Evolutionary conservation across 2,888 invertebrate species (phyloP), one percentile per base, ranked within the genome.

Genomic region (Drosophila cracens): DNA sequence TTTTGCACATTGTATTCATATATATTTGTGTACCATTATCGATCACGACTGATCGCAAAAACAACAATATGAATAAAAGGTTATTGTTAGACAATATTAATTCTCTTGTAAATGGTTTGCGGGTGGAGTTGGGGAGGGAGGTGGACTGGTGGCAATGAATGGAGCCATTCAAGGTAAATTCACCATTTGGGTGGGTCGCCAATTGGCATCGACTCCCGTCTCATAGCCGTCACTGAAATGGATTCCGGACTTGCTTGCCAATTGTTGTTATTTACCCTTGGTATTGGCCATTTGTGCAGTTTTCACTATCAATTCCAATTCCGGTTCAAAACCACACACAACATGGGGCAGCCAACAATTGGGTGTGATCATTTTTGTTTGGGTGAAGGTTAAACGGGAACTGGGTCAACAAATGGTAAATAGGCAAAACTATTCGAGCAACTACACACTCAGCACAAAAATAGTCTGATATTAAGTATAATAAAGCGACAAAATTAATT

Each of bases 31-130:
- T 13, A 57, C 31, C 63, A 70, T 80, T 87, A 89, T 85, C 85
- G 89, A 85, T 89, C 85, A 85, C 85, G 85, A 85, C 82, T 66
- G 80, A 85, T 89, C 89, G 53, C 61, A 27, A 57, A 72, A 87
- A 69, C 77, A 81, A 75, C 64, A 75, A 34, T 70, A 66, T 70
- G 73, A 73, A 75, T 75, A 83, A 78, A 74, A 70, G 48, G 18
- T 52, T 62, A 76, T 79, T 79, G 81, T 76, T 79, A 59, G 48
- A 36, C 31, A 48, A 36, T 67, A 40, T 62, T 61, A 60, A 56
- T 7, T 16, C 40, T 34, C 43, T 53, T 59, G 48, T 48, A 62
- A 68, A 43, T 46, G 34, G 5, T 21, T 29, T 7, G 48, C 51
- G 34, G 29, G 16, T n/a, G 16, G 27, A 0, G 34, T 27, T 6